Evolutionary conservation across 1,140 invertebrate species (phyloP).

Genomic region (Tetranychus urticae): DNA sequence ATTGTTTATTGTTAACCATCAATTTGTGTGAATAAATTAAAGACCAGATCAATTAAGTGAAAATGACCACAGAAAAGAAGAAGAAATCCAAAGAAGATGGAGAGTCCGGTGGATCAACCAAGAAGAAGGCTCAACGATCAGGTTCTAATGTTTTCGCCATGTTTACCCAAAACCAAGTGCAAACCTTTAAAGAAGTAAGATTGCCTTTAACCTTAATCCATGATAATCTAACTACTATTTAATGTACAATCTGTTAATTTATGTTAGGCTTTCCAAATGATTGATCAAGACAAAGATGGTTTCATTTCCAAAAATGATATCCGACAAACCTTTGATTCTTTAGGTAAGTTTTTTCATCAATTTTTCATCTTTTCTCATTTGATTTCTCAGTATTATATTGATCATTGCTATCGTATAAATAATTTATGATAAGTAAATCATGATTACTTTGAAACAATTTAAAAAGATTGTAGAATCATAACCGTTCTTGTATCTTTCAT

Average conservation of each 20-base stretch:
- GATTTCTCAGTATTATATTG: no score
- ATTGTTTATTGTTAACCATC: no score
- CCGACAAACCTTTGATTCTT: constrained; percentile 75
- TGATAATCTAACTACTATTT: constrained; percentile 10
- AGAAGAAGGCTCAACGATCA: constrained; percentile 47
- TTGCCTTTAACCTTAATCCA: background rate
- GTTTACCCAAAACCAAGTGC: constrained; percentile 81
- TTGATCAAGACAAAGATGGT: constrained; percentile 95
- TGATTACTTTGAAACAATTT: background rate
- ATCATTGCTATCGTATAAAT: background rate
- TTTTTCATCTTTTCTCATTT: background rate
- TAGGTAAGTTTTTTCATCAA: constrained; percentile 32
- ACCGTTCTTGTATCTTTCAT: background rate
- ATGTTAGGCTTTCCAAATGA: constrained; percentile 71
- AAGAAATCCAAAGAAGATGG: background rate
- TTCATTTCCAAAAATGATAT: constrained; percentile 89
- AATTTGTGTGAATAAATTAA: no score
- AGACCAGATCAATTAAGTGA: background rate
- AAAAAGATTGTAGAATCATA: background rate
- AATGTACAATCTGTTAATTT: constrained; percentile 31
- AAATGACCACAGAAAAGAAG: background rate
- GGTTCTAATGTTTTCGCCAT: constrained; percentile 85
- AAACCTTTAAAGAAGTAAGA: constrained; percentile 77
- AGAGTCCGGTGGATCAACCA: constrained; percentile 28
- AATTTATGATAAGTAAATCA: background rate